These are phyloP conservation scores for Odontophorus gujanensis DNA, from an alignment of 2,113 vertebrate species.

Conservation along the genomic window DNA sequence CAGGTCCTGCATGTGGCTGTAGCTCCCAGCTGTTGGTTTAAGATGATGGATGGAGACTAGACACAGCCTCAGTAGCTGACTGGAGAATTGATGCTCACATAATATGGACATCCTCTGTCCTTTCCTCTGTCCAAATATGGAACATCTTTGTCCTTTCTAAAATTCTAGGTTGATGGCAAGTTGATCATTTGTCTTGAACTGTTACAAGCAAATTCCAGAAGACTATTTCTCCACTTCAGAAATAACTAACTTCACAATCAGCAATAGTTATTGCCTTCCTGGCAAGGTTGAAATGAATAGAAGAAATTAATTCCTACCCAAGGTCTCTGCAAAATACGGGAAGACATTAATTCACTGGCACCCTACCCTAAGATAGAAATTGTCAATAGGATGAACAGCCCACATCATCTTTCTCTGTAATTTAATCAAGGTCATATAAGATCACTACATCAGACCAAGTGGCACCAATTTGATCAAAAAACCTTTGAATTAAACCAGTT, in stretches of 20 bases:
- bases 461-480: background rate
- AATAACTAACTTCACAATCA: background rate
- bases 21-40: background rate
- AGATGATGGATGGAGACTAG: background rate
- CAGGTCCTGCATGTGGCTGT: background rate
- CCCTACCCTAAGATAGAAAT: background rate
- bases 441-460: conserved; percentile 48
- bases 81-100: background rate
- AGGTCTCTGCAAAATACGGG: conserved; percentile 23
- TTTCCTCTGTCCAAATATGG: too few relatives aligned
- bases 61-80: background rate
- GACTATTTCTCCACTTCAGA: background rate
- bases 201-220: background rate
- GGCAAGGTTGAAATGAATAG: conserved; percentile 29
- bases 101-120: background rate
- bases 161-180: background rate
- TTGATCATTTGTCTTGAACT: background rate
- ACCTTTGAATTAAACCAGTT: conserved; percentile 3
- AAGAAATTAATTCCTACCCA: conserved; percentile 25
- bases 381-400: conserved; percentile 41
- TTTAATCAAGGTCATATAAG: conserved; percentile 54
- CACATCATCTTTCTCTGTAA: conserved; percentile 43
- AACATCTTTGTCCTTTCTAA: conserved; percentile 14
- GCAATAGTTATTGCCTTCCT: background rate
- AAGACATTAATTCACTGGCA: background rate